Evolutionary conservation across 2,888 invertebrate genomes (phyloP), one percentile per base, ranked within the genome.

Genomic region (Eupelmus urozonus): DNA sequence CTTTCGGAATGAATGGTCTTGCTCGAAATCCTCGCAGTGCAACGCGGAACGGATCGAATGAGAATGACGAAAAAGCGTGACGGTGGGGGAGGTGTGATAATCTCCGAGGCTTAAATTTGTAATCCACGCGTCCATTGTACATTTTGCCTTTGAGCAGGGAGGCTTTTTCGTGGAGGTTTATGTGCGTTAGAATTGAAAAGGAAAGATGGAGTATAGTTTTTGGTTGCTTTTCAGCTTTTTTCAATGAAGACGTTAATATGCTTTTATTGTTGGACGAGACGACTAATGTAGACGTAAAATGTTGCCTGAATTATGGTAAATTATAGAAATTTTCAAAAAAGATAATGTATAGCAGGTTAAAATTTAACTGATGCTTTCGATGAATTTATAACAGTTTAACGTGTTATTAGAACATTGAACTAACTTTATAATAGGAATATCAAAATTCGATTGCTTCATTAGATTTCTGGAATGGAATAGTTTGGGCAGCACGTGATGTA

Each of bases 81-180:
- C n/a, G 42, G 60, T 11, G 45, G 11, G 18, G 13, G 23, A 34
- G 45, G 3, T 13, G 69, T 27, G 78, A 75, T 79, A 79, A 79
- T 79, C 74, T 75, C 11, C 27, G 11, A 13, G 60, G 74, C 60
- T 75, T 66, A 79, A 79, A 55, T 70, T 79, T 66, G 75, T 75
- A 79, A 79, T 75, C 74, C 71, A 20, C 53, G 53, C 20, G 20
- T 20, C 5, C 11, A n/a, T n/a, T n/a, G n/a, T 53, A 4, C 20
- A 7, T 53, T 53, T 3, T 34, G 9, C 9, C 9, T 34, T 34
- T 34, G 9, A 9, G 9, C 5, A 34, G 34, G 5, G 3, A 34
- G 34, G 34, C 34, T 34, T 34, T 34, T 34, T 34, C 34, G 34
- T 34, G 9, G 20, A 4, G 53, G 53, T 20, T 53, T 53, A 53